Conservation (phyloP, 2,888 invertebrate species). For the Dendrolimus pini region DNA sequence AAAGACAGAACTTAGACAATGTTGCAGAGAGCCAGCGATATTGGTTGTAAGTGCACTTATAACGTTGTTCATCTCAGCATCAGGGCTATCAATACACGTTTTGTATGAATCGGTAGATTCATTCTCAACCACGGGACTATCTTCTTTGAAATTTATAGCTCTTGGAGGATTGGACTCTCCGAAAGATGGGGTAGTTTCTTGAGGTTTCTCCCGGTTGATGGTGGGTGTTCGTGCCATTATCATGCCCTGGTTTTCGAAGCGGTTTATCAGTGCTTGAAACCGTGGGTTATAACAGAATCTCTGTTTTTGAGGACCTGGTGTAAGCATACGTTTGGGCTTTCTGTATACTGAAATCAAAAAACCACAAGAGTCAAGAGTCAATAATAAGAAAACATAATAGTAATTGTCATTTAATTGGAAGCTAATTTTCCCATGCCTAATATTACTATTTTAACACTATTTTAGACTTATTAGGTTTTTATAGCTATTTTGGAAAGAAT, state of each 20-base stretch:
- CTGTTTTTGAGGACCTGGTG: conserved; percentile 61
- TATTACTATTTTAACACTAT: too few relatives aligned
- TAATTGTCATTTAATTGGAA: too few relatives aligned
- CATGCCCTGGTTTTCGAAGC: conserved; percentile 54
- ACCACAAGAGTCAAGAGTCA: not conserved
- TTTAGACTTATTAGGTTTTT: too few relatives aligned
- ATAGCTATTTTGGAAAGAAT: too few relatives aligned
- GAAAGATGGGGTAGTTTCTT: conserved; percentile 52
- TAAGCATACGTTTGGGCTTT: conserved; percentile 66
- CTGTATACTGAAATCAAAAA: conserved; percentile 42
- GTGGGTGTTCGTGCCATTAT: conserved; percentile 50
- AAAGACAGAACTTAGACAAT: conserved; percentile 50
- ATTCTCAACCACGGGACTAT: conserved; percentile 50
- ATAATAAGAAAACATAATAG: too few relatives aligned
- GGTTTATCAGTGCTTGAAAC: conserved; percentile 64
- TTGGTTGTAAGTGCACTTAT: conserved; percentile 54
- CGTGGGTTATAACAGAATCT: conserved; percentile 52
- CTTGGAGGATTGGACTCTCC: conserved; percentile 47
- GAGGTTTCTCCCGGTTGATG: conserved; percentile 33
- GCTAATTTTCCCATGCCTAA: too few relatives aligned
- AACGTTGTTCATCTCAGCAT: conserved; percentile 34
- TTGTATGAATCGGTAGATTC: conserved; percentile 59
- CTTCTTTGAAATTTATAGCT: conserved; percentile 67
- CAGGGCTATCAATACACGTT: conserved; percentile 49
- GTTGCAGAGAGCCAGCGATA: conserved; percentile 57